Evolutionary conservation across 2,113 vertebrate species (phyloP), one percentile per base, ranked within the genome.

Genomic region (Megalops atlanticus): DNA sequence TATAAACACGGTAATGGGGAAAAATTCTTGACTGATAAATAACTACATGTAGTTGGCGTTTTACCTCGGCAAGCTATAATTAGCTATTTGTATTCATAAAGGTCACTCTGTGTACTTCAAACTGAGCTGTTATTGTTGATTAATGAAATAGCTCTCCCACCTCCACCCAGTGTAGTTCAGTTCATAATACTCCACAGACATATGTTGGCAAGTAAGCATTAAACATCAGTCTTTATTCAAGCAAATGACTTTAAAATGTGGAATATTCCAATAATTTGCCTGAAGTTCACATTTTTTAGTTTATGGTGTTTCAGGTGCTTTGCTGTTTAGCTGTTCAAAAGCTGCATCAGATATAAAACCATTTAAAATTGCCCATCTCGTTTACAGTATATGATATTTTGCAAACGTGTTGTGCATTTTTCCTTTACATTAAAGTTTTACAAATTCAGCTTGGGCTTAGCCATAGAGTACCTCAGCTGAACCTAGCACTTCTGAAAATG

Each of bases 61-160:
- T 58, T 78, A 80, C 71, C 64, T 83, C 64, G n/a, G 71, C 33
- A 70, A 79, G 71, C 36, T 73, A 40, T 81, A 79, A 58, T 78
- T 81, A 79, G 76, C 74, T 45, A 58, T 82, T 78, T 79, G 72
- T 76, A 70, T 79, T 75, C 77, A 76, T 36, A 69, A 80, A 76
- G 41, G 72, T 83, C 39, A 74, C 12, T 38, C 52, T 10, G 24
- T 80, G 24, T 27, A 74, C 69, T 39, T 16, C 27, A 41, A 33
- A 69, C 52, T 24, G 72, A 39, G 58, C 74, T 76, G 74, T 52
- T 74, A 64, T 21, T 52, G 27, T 33, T 77, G 80, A 76, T 68
- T 16, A 38, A 80, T 54, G 43, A 80, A 52, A 38, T 81, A 39
- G 12, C 33, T 68, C 40, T 36, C 54, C 18, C 40, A 71, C 39